phyloP scores from a whole-genome alignment of 2,113 vertebrate species.

The Perca schrenkii region DNA sequence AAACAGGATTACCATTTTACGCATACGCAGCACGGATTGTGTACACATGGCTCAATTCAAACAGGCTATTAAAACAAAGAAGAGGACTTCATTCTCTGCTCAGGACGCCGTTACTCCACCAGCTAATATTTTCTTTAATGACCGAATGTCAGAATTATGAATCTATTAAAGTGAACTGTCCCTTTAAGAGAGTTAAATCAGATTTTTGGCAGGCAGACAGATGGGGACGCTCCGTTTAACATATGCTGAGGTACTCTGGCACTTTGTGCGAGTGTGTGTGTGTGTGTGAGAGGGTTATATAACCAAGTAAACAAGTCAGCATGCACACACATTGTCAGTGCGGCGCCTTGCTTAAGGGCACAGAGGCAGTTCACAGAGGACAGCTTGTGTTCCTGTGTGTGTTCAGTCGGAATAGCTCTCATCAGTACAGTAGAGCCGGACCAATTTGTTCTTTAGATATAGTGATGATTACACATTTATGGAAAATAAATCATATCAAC shows the following conservation, averaged over 20 bases:
- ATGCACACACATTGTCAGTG: neutral
- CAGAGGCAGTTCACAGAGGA: constrained; percentile 9
- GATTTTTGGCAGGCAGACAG: constrained; percentile 34
- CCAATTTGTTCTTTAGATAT: neutral
- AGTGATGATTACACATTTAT: neutral
- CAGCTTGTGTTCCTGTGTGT: constrained; percentile 1
- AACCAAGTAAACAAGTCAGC: constrained; percentile 49
- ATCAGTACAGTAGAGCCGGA: neutral
- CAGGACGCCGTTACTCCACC: too few species aligned
- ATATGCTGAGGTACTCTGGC: constrained; percentile 55
- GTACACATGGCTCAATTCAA: too few species aligned
- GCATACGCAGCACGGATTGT: too few species aligned
- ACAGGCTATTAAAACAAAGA: too few species aligned
- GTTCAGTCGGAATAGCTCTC: neutral
- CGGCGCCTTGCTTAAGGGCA: constrained; percentile 54
- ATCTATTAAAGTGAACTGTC: neutral
- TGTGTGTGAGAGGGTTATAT: constrained; percentile 35
- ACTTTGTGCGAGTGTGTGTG: constrained; percentile 12
- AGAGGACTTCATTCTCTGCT: too few species aligned
- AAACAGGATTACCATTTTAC: too few species aligned
- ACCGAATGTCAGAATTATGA: neutral
- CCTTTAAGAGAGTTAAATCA: constrained; percentile 18
- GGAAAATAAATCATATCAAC: neutral
- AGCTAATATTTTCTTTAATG: too few species aligned
- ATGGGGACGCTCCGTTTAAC: constrained; percentile 56